Evolutionary conservation across 2,888 invertebrate species (phyloP), one percentile per base, ranked within the genome.

Genomic region (Chrysina gloriosa): DNA sequence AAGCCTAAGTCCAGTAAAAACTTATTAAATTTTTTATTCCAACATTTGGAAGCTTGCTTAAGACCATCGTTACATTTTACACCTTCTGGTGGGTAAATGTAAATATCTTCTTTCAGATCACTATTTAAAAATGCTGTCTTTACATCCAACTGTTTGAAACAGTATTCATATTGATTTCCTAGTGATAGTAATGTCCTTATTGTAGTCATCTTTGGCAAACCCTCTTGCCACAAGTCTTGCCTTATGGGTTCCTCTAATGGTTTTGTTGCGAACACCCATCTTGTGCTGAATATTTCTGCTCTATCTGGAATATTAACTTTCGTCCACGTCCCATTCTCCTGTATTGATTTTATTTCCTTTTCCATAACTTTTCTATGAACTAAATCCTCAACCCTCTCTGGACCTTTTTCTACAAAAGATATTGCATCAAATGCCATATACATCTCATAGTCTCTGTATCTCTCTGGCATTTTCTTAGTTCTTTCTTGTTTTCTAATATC

Each of bases 191-290:
- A n/a, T n/a, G n/a, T n/a, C n/a, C n/a, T n/a, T n/a, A n/a, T n/a
- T n/a, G 73, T 75, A 14, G 71, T 16, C 68, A 75, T 73, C 64
- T 71, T 75, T 1, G 25, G 72, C 75, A 73, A 75, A 79, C 9
- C 77, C 77, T 63, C 73, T 71, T 9, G 77, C 77, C 16, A 78
- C 77, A 4, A 77, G 58, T 34, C 76, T 71, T 6, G 77, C 75
- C 63, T 76, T 75, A 45, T 70, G 74, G 70, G 72, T 7, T 21
- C 48, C 21, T 73, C 74, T 69, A 48, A 70, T 11, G 42, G 75
- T 76, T 77, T 76, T 36, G 19, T 54, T n/a, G 64, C 2, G 65
- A 77, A 70, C 11, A 72, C 69, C 71, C 70, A 72, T 42, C 67
- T 72, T 31, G 71, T 72, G 23, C 66, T 61, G 29, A 74, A 65